Evolutionary conservation across 2,797 vertebrate species (phyloP).

Genomic region (Channa striata): DNA sequence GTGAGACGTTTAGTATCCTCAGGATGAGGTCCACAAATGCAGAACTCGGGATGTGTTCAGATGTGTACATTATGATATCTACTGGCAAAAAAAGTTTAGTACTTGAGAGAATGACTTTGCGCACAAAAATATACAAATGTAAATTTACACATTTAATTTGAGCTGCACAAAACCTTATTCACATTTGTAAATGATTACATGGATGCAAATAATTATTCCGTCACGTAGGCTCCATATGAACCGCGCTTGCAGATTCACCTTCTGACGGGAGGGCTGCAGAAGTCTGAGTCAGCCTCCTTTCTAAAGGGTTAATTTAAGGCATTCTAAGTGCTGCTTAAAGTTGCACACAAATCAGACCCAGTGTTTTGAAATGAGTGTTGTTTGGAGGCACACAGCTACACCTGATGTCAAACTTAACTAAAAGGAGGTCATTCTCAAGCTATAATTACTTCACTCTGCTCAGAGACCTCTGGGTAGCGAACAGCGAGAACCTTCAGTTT

Average conservation of each 20-base stretch:
- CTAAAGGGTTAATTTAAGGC: slow-evolving; percentile 40
- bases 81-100: too few relatives aligned
- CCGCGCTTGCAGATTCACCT: slow-evolving; percentile 14
- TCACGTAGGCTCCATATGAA: too few relatives aligned
- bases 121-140: too few relatives aligned
- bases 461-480: slow-evolving; percentile 14
- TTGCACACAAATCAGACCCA: slow-evolving; percentile 36
- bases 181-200: too few relatives aligned
- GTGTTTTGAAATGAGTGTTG: slow-evolving; percentile 38
- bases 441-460: slow-evolving; percentile 53
- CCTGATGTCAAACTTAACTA: slow-evolving; percentile 46
- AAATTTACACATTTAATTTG: too few relatives aligned
- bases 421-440: slow-evolving; percentile 48
- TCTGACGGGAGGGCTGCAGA: slow-evolving; percentile 29
- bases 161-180: too few relatives aligned
- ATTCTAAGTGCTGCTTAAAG: slow-evolving; percentile 21
- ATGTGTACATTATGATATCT: too few relatives aligned
- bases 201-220: too few relatives aligned
- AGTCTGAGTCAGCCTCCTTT: slow-evolving; percentile 22
- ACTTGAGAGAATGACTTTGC: too few relatives aligned
- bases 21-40: too few relatives aligned
- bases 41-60: too few relatives aligned
- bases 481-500: slow-evolving; percentile 9
- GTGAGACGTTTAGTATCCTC: too few relatives aligned
- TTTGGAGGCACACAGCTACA: slow-evolving; percentile 33